A percentile compares a stretch with the other conserved stretches of the same genome.
Conservation (phyloP, 2,888 invertebrate species). For the Pristionchus mayeri region DNA sequence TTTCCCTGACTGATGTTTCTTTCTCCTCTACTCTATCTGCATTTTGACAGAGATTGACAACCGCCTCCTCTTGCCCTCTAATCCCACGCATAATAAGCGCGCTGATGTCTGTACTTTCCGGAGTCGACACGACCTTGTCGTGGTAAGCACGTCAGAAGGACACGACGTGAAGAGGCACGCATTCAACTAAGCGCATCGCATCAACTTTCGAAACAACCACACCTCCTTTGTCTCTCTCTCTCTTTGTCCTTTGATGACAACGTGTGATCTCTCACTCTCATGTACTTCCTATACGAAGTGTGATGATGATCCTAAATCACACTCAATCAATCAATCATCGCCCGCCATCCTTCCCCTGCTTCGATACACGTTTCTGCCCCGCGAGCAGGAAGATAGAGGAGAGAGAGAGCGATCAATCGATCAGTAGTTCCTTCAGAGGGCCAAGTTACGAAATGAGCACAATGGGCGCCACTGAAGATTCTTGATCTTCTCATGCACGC, state of each 20-base stretch:
- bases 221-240: slow-evolving; percentile 33
- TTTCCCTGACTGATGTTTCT: neutral
- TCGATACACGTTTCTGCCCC: slow-evolving; percentile 18
- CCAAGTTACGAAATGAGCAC: neutral
- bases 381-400: neutral
- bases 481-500: slow-evolving; percentile 41
- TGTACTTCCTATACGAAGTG: neutral
- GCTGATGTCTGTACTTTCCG: slow-evolving; percentile 6
- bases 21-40: neutral
- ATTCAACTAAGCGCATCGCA: too few relatives aligned
- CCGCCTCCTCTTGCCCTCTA: slow-evolving; percentile 12
- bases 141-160: neutral
- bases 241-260: slow-evolving; percentile 1
- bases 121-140: neutral
- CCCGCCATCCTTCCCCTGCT: neutral
- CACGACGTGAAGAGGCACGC: neutral
- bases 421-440: too few relatives aligned
- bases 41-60: too few relatives aligned
- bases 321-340: slow-evolving; percentile 14
- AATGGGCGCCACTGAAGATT: slow-evolving; percentile 22
- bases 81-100: slow-evolving; percentile 10
- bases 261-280: neutral
- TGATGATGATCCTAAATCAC: slow-evolving; percentile 32
- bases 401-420: slow-evolving; percentile 18
- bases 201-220: neutral